Base-by-base conservation (phyloP, 2,113 vertebrate genomes). In the Excalfactoria chinensis region DNA sequence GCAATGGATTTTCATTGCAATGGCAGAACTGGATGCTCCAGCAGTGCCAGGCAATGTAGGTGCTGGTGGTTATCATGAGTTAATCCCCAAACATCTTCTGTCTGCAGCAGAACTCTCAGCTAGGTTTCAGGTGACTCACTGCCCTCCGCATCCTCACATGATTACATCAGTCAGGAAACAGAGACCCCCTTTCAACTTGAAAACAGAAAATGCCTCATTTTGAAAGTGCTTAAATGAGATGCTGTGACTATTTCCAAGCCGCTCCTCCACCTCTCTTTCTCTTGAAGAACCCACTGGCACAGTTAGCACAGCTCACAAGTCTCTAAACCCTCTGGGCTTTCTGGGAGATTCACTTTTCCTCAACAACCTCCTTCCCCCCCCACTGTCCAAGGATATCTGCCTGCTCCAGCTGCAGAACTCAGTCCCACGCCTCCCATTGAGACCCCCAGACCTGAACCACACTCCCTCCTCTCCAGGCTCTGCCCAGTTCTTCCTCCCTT, bases 1-100 rank as follows among this genome's bases (percentile, higher is more conserved):
- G 73, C 63, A 70, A 87, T 91, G 91, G 87, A 75, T 87, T 95
- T 91, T 93, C 68, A 32, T 83, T 85, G 58, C 64, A 40, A 3
- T 66, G 78, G 82, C 51, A 82, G 84, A 82, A n/a, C 40, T 53
- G 86, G 64, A 89, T 67, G 43, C 44, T 62, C 44, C 74, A 69
- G 74, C 23, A 19, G 34, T n/a, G 44, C 26, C 55, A 25, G 78
- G 66, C 84, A 84, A 84, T 86, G 91, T 82, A 28, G 26, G 51
- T 28, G 73, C 0, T 0, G 78, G 93, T 93, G 66, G 53, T 70
- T 23, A 13, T 58, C 71, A 20, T 0, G 0, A 41, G 67, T 90
- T 84, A 82, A 86, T 78, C 78, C 59, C 44, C 23, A 56, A 58
- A 7, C 1, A 0, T 87, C 59, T 69, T 43, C 77, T 20, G 22